phyloP scores from a whole-genome alignment of 2,113 vertebrate species.

The Ammodramus savannarum region DNA sequence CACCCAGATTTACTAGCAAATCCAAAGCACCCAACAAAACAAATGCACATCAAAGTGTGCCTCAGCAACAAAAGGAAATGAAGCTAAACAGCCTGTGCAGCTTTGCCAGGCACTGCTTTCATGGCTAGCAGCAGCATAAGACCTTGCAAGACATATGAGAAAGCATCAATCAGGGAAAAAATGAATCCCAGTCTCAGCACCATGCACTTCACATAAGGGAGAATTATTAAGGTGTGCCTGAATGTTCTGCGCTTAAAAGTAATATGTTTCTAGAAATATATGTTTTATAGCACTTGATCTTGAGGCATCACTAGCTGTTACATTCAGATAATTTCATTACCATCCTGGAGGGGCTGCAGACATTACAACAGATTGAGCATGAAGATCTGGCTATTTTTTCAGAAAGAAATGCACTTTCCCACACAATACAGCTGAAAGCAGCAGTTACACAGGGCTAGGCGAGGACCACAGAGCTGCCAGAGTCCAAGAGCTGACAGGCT shows the following conservation, averaged over 20 bases:
- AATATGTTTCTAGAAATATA: not conserved
- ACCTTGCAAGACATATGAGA: not conserved
- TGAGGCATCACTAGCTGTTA: conserved; percentile 6
- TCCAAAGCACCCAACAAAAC: not conserved
- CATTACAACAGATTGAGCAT: not conserved
- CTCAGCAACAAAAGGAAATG: not conserved
- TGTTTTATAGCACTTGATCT: conserved; percentile 5
- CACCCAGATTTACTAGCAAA: not conserved
- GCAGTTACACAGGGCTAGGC: not conserved
- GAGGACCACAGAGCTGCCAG: not conserved
- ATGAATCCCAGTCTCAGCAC: not conserved
- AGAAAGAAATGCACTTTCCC: not conserved
- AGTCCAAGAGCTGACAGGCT: not conserved
- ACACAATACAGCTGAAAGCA: not conserved
- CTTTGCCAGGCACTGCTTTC: not conserved
- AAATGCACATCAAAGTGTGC: not conserved
- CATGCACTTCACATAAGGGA: not conserved
- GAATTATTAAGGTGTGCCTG: not conserved
- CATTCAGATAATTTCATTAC: conserved; percentile 36
- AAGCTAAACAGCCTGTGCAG: not conserved
- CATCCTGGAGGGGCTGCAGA: conserved; percentile 24
- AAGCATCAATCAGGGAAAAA: not conserved
- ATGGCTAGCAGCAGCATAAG: not conserved
- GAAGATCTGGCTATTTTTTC: conserved; percentile 46
- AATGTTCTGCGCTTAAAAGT: conserved; percentile 41